phyloP scores from a whole-genome alignment of 1,140 invertebrate species.

The Dendroctonus valens region DNA sequence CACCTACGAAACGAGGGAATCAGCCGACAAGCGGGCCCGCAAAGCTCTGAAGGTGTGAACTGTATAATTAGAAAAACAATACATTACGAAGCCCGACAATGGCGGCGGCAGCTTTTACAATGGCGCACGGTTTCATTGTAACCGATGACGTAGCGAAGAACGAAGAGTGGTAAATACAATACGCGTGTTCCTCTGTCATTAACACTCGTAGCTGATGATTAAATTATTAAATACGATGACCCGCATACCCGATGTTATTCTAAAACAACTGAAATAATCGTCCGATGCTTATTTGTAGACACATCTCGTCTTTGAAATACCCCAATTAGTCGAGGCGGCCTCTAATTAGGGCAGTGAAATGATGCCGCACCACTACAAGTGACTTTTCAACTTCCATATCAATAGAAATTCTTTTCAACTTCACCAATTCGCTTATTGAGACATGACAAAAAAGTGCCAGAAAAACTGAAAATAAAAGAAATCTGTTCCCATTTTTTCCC shows the following conservation, averaged over 20 bases:
- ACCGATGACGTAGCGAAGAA: constrained; percentile 15
- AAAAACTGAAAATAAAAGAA: no score
- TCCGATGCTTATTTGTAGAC: no score
- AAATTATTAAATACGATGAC: constrained; percentile 10
- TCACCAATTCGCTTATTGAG: no score
- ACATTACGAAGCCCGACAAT: not conserved
- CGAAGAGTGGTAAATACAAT: constrained; percentile 10
- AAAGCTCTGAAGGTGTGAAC: constrained; percentile 10
- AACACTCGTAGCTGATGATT: constrained; percentile 4
- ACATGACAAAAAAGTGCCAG: no score
- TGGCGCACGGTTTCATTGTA: constrained; percentile 16
- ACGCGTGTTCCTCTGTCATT: constrained; percentile 4
- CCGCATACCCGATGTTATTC: constrained; percentile 5
- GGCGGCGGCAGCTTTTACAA: not conserved
- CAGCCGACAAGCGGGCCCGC: no score
- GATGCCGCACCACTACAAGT: no score
- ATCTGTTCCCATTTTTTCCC: no score
- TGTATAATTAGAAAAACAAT: constrained; percentile 22
- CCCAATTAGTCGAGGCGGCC: not conserved
- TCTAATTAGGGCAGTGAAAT: no score
- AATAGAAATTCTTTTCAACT: no score
- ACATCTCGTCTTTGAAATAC: not conserved
- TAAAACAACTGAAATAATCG: constrained; percentile 4
- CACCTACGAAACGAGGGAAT: no score
- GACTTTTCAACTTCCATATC: no score